Evolutionary conservation across 92 coral and sea anemone genomes (phyloP).

Genomic region (Bergia puertoricense): DNA sequence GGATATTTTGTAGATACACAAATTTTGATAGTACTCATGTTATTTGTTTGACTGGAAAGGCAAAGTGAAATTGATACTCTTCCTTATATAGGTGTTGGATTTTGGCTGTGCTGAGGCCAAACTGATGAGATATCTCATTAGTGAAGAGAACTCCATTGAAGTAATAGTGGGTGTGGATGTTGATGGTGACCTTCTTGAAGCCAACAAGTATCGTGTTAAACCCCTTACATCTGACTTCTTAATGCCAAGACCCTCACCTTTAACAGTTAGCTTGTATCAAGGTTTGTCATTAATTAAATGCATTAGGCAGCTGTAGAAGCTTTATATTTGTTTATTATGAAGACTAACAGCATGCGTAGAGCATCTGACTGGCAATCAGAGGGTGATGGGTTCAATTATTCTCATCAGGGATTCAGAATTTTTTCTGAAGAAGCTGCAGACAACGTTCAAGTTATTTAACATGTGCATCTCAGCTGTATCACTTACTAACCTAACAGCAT

Average conservation of each 20-base stretch:
- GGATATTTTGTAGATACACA: too few relatives aligned
- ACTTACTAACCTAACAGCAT: too few relatives aligned
- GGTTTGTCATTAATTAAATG: slow-evolving; percentile 42
- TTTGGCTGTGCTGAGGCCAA: slow-evolving; percentile 98
- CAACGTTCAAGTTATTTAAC: too few relatives aligned
- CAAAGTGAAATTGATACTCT: neutral
- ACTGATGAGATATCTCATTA: slow-evolving; percentile 71
- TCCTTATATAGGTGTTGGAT: slow-evolving; percentile 78
- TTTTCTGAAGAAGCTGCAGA: too few relatives aligned
- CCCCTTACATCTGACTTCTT: slow-evolving; percentile 83
- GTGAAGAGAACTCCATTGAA: slow-evolving; percentile 68
- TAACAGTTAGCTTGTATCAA: slow-evolving; percentile 85
- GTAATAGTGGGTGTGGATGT: slow-evolving; percentile 91
- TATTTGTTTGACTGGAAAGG: neutral
- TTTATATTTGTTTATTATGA: too few relatives aligned
- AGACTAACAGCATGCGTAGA: too few relatives aligned
- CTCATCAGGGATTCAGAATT: too few relatives aligned
- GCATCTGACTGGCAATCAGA: too few relatives aligned
- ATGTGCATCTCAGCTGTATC: too few relatives aligned
- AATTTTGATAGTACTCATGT: too few relatives aligned
- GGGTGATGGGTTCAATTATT: too few relatives aligned
- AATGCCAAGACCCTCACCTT: slow-evolving; percentile 77
- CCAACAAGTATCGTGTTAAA: slow-evolving; percentile 61
- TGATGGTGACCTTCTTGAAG: slow-evolving; percentile 71
- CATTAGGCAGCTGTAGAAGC: too few relatives aligned